phyloP scores from a whole-genome alignment of 2,888 invertebrate species.

The Thecocarcelia acutangulata region DNA sequence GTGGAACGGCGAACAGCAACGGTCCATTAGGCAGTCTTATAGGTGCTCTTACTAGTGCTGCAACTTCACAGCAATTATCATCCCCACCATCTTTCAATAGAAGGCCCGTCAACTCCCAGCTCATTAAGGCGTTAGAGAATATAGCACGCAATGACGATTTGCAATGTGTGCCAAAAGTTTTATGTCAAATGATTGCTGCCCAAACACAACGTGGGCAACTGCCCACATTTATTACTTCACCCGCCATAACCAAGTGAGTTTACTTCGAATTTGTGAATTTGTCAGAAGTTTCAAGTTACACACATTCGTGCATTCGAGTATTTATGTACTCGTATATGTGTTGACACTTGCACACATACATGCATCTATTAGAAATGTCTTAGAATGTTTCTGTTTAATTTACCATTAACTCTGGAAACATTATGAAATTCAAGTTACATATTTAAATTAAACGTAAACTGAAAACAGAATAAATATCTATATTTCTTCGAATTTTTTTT shows the following conservation, averaged over 20 bases:
- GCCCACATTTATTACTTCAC: conserved; percentile 80
- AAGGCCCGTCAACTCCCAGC: conserved; percentile 78
- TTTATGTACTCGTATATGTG: no score
- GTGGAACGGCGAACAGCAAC: conserved; percentile 54
- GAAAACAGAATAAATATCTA: no score
- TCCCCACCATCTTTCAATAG: conserved; percentile 49
- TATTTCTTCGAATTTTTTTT: background rate
- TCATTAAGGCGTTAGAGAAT: conserved; percentile 83
- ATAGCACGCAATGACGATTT: conserved; percentile 88
- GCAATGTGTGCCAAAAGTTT: conserved; percentile 89
- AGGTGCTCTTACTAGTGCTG: conserved; percentile 75
- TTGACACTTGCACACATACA: no score
- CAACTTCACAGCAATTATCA: conserved; percentile 45
- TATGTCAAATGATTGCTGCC: conserved; percentile 88
- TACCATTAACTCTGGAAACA: no score
- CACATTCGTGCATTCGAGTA: no score
- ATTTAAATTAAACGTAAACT: no score
- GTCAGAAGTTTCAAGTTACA: no score
- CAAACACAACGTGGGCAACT: conserved; percentile 80
- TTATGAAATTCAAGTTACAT: no score
- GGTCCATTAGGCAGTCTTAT: conserved; percentile 77
- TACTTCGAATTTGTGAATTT: background rate
- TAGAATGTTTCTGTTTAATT: background rate
- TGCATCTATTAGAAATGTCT: background rate
- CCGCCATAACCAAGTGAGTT: conserved; percentile 80